phyloP scores from a whole-genome alignment of 92 coral and sea anemone species.

The Actinostola sp. region DNA sequence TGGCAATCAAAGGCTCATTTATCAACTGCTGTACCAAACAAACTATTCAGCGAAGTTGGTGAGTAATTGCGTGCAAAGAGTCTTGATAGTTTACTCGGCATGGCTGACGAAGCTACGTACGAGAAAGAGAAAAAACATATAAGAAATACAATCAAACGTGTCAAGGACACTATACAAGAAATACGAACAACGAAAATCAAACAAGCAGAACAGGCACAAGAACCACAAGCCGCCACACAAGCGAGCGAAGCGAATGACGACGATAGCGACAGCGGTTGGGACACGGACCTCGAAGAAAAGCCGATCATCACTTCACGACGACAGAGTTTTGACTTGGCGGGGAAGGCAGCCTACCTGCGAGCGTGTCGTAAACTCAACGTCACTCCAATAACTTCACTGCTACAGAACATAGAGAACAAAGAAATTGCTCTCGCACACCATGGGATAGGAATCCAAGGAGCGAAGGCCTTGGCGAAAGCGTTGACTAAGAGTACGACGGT shows the following conservation, averaged over 20 bases:
- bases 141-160: constrained; percentile 21
- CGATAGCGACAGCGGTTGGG: constrained; percentile 65
- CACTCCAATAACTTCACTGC: constrained; percentile 46
- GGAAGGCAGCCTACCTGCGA: constrained; percentile 55
- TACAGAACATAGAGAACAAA: constrained; percentile 56
- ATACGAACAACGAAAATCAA: background rate
- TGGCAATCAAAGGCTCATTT: no score
- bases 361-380: constrained; percentile 56
- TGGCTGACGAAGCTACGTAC: constrained; percentile 5
- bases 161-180: constrained; percentile 10
- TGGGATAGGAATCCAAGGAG: constrained; percentile 70
- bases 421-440: constrained; percentile 65
- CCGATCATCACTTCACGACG: constrained; percentile 10
- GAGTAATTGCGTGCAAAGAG: background rate
- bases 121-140: background rate
- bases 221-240: background rate
- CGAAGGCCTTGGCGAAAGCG: constrained; percentile 63
- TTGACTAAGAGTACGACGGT: constrained; percentile 68
- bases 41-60: no score
- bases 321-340: constrained; percentile 60
- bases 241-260: constrained; percentile 3
- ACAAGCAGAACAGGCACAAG: constrained; percentile 1
- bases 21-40: no score
- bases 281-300: constrained; percentile 56
- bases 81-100: background rate